Conservation (phyloP, 1,140 invertebrate genomes). For the Temnothorax curvispinosus region DNA sequence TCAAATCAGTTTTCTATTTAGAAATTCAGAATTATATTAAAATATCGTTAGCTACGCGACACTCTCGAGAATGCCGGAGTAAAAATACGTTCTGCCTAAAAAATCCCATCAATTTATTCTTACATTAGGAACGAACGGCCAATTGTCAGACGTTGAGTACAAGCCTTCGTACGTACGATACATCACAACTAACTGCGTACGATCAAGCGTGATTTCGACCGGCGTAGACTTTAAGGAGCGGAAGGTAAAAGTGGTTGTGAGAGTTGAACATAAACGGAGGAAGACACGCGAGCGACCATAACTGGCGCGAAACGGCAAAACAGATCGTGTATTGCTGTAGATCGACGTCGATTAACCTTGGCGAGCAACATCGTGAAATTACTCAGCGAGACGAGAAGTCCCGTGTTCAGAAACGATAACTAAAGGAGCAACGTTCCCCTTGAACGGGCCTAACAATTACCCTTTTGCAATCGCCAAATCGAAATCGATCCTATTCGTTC, state of each 20-base stretch:
- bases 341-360: slow-evolving; percentile 79
- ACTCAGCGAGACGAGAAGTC: slow-evolving; percentile 63
- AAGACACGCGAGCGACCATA: slow-evolving; percentile 76
- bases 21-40: slow-evolving; percentile 2
- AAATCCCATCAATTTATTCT: not conserved
- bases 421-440: slow-evolving; percentile 34
- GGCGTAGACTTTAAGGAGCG: slow-evolving; percentile 15
- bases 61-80: not conserved
- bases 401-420: slow-evolving; percentile 71
- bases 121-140: not conserved
- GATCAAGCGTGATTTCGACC: not conserved
- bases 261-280: slow-evolving; percentile 74
- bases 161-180: not conserved
- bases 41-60: not conserved
- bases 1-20: not conserved
- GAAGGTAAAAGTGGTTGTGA: slow-evolving; percentile 48
- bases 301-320: slow-evolving; percentile 66
- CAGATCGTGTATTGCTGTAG: slow-evolving; percentile 67
- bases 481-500: slow-evolving; percentile 20
- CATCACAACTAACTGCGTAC: slow-evolving; percentile 1
- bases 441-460: not conserved
- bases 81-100: not conserved
- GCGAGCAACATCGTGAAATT: slow-evolving; percentile 66
- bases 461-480: not conserved
- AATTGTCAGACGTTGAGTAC: not conserved